These are phyloP conservation scores for Gastrophryne carolinensis DNA, from an alignment of 2,797 vertebrate species.

Conservation along the genomic window DNA sequence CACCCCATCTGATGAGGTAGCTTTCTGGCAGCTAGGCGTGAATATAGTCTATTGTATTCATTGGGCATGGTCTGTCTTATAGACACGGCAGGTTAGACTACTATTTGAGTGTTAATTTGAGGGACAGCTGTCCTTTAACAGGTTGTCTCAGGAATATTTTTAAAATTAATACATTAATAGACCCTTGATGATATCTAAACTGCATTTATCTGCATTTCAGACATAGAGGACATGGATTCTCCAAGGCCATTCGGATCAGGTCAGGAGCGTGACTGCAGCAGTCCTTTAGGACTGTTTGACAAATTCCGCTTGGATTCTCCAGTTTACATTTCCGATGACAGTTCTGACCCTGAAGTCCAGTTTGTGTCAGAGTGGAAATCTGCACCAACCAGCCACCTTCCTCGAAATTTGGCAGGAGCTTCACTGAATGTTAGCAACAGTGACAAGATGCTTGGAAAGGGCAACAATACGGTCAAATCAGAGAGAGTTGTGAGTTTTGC, in stretches of 20 bases:
- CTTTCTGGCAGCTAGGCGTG: too few relatives aligned
- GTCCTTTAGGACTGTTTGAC: conserved; percentile 40
- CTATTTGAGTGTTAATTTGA: too few relatives aligned
- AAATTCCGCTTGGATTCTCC: conserved; percentile 8
- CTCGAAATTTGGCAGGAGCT: neutral
- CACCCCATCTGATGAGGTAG: too few relatives aligned
- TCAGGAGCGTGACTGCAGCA: neutral
- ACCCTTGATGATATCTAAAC: neutral
- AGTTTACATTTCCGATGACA: neutral
- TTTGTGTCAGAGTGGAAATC: neutral
- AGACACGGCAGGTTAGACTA: too few relatives aligned
- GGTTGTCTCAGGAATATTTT: too few relatives aligned
- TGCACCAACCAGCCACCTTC: neutral
- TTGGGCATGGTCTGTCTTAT: too few relatives aligned
- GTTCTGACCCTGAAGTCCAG: neutral
- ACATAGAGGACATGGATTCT: neutral
- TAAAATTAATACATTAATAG: too few relatives aligned
- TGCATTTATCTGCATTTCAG: neutral
- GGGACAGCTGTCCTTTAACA: too few relatives aligned
- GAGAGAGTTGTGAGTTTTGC: too few relatives aligned
- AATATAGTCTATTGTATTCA: too few relatives aligned
- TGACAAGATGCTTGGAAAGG: too few relatives aligned
- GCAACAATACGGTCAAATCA: too few relatives aligned
- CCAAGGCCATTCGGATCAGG: neutral
- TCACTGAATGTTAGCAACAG: neutral